Conservation (phyloP, 2,113 vertebrate genomes). For the Amblyornis subalaris region DNA sequence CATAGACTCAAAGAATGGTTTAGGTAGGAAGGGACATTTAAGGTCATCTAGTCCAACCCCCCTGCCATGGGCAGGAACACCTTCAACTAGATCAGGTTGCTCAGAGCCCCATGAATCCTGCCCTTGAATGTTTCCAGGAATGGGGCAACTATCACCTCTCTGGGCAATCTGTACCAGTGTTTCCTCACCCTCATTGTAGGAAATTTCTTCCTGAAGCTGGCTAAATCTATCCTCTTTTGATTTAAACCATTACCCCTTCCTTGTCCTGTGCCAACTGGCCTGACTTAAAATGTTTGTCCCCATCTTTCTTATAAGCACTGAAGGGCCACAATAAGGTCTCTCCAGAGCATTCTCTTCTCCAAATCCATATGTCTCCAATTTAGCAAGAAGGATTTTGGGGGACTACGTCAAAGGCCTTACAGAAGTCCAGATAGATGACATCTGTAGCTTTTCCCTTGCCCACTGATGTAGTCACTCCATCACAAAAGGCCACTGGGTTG, state of each 20-base stretch:
- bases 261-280: neutral
- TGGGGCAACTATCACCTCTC: neutral
- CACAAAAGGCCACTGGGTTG: neutral
- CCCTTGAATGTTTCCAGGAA: neutral
- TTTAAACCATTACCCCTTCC: neutral
- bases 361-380: neutral
- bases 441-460: neutral
- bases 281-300: neutral
- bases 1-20: neutral
- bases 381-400: neutral
- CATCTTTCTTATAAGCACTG: neutral
- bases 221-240: neutral
- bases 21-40: neutral
- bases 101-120: neutral
- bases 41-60: neutral
- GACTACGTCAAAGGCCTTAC: neutral
- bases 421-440: neutral
- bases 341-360: neutral
- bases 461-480: neutral
- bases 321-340: neutral
- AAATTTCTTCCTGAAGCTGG: neutral
- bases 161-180: neutral
- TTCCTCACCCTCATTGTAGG: neutral
- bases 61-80: neutral
- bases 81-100: neutral